These are phyloP conservation scores for Tillus elongatus DNA, from an alignment of 2,888 invertebrate species.

Conservation along the genomic window DNA sequence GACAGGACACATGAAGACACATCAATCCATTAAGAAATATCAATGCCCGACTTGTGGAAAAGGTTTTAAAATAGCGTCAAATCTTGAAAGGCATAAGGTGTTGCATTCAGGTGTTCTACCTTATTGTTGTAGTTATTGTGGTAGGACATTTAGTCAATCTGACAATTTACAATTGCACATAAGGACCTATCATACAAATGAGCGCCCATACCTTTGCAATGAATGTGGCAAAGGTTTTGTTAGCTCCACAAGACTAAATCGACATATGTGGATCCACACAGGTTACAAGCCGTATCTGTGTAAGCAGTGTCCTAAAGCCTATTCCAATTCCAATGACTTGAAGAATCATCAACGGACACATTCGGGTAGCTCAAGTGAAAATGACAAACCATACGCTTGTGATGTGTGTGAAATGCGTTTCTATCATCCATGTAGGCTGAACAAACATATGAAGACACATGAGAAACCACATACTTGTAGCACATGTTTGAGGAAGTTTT, in stretches of 20 bases:
- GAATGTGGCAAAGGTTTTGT: conserved; percentile 39
- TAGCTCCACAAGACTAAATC: conserved; percentile 34
- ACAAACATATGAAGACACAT: conserved; percentile 44
- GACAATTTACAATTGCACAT: conserved; percentile 37
- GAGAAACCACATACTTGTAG: conserved; percentile 29
- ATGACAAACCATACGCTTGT: conserved; percentile 33
- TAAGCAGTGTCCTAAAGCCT: conserved; percentile 31
- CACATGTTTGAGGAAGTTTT: conserved; percentile 30
- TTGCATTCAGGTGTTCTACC: conserved; percentile 34
- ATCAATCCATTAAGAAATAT: conserved; percentile 33
- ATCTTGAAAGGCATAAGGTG: conserved; percentile 36
- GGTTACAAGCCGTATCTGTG: conserved; percentile 35
- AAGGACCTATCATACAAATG: conserved; percentile 37
- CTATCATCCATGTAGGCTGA: conserved; percentile 40
- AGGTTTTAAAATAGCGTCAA: conserved; percentile 36
- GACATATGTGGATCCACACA: conserved; percentile 38
- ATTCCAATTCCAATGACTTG: conserved; percentile 34
- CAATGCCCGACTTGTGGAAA: conserved; percentile 36
- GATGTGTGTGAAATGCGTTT: conserved; percentile 32
- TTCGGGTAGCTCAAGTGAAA: conserved; percentile 22
- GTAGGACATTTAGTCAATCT: conserved; percentile 36
- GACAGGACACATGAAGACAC: conserved; percentile 36
- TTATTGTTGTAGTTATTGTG: conserved; percentile 36
- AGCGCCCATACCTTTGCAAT: conserved; percentile 36
- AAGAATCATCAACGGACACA: conserved; percentile 33